A percentile compares a stretch with the other conserved stretches of the same genome.
Evolutionary conservation across 2,888 invertebrate species (phyloP).

Genomic region (Lithophane socia): DNA sequence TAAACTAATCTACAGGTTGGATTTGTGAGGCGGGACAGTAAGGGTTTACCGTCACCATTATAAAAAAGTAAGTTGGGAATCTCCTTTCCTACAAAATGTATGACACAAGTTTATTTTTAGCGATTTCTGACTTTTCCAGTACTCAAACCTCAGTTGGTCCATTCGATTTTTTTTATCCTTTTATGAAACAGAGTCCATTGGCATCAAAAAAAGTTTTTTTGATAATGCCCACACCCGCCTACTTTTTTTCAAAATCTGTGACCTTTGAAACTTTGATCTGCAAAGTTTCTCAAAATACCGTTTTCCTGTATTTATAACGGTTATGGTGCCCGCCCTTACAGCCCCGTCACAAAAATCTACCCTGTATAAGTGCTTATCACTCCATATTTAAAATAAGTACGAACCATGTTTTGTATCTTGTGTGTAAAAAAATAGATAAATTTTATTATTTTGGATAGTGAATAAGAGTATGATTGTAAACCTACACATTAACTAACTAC

Average conservation of each 20-base stretch:
- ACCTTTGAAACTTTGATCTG: too few relatives aligned
- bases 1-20: too few relatives aligned
- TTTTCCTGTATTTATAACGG: not conserved
- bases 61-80: not conserved
- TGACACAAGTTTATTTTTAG: not conserved
- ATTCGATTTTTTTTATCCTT: not conserved
- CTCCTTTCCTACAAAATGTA: slow-evolving; percentile 1
- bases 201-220: not conserved
- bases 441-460: not conserved
- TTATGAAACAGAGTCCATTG: not conserved
- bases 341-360: not conserved
- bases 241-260: not conserved
- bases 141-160: not conserved
- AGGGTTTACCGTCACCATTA: not conserved
- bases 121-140: not conserved
- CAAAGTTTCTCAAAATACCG: not conserved
- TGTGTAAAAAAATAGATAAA: not conserved
- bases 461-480: not conserved
- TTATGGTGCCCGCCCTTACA: not conserved
- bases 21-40: not conserved
- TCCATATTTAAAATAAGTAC: not conserved
- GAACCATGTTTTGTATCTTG: not conserved
- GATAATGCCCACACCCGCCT: not conserved
- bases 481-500: not conserved
- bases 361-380: not conserved